Percentiles rank a stretch among this genome's conserved stretches.
Evolutionary conservation across 2,888 invertebrate species (phyloP).

Genomic region (Carterocephalus palaemon): DNA sequence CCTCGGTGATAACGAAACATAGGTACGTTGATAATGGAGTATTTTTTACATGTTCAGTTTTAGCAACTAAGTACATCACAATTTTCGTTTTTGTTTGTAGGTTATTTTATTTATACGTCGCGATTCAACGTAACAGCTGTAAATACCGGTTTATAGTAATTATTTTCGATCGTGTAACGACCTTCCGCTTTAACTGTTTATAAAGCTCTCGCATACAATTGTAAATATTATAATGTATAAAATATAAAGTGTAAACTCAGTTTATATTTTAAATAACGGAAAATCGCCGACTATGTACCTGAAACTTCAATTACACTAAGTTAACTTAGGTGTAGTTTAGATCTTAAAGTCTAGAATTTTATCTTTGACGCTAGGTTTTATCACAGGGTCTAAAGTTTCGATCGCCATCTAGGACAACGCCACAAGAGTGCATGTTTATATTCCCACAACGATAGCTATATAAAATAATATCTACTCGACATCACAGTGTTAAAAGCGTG

Average conservation of each 20-base stretch:
- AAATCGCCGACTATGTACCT: slow-evolving; percentile 74
- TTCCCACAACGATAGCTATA: slow-evolving; percentile 7
- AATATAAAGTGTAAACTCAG: slow-evolving; percentile 47
- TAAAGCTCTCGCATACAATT: slow-evolving; percentile 40
- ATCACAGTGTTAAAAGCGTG: slow-evolving; percentile 26
- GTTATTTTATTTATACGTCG: slow-evolving; percentile 7
- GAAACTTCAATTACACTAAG: slow-evolving; percentile 76
- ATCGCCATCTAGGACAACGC: slow-evolving; percentile 42
- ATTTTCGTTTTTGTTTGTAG: slow-evolving; percentile 4
- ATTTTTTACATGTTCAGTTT: slow-evolving; percentile 5
- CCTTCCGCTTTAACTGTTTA: slow-evolving; percentile 39
- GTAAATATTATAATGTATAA: slow-evolving; percentile 59
- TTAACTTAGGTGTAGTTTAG: slow-evolving; percentile 69
- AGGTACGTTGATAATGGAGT: not conserved
- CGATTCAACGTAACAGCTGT: not conserved
- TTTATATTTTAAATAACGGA: slow-evolving; percentile 45
- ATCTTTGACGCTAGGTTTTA: slow-evolving; percentile 68
- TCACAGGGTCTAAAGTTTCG: slow-evolving; percentile 68
- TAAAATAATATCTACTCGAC: slow-evolving; percentile 15
- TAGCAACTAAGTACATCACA: slow-evolving; percentile 7
- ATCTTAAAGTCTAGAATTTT: slow-evolving; percentile 64
- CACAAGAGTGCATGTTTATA: slow-evolving; percentile 35
- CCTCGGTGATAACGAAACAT: too few relatives aligned
- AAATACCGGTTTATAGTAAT: not conserved
- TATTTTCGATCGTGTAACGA: not conserved